These are phyloP conservation scores for Tetropium fuscum DNA, from an alignment of 2,888 invertebrate species.

Conservation along the genomic window DNA sequence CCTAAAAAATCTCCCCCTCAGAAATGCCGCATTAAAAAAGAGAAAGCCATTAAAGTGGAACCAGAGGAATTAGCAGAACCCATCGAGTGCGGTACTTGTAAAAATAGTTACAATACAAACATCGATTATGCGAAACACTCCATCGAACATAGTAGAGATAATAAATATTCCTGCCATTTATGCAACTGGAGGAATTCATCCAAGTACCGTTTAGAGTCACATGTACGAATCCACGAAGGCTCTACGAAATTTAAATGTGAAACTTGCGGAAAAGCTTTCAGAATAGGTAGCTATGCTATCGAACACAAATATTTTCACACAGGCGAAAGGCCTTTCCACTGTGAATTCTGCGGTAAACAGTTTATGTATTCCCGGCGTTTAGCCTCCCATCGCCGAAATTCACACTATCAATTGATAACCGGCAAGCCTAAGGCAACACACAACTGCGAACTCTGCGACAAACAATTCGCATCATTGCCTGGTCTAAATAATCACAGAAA, in stretches of 20 bases:
- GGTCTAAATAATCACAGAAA: conserved; percentile 57
- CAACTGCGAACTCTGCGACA: conserved; percentile 61
- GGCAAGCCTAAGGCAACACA: conserved; percentile 58
- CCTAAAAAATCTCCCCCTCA: neutral
- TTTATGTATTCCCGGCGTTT: conserved; percentile 69
- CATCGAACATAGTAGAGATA: conserved; percentile 51
- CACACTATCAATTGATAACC: conserved; percentile 66
- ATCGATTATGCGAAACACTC: conserved; percentile 59
- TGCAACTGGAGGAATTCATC: conserved; percentile 47
- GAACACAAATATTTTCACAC: conserved; percentile 66
- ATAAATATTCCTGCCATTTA: conserved; percentile 47
- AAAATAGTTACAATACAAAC: conserved; percentile 65
- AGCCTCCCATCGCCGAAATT: conserved; percentile 66
- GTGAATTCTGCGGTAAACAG: conserved; percentile 63
- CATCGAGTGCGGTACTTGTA: conserved; percentile 69
- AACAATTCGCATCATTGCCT: conserved; percentile 58
- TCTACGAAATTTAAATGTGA: conserved; percentile 50
- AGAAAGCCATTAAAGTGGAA: conserved; percentile 19
- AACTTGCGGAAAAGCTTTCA: conserved; percentile 49
- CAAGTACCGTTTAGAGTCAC: conserved; percentile 54
- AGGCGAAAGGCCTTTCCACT: conserved; percentile 62
- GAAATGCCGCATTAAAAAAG: conserved; percentile 14
- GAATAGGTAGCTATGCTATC: conserved; percentile 66
- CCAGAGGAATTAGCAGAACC: conserved; percentile 54
- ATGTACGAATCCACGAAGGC: conserved; percentile 53